A percentile compares a stretch with the other conserved stretches of the same genome.
These are phyloP conservation scores for Anas platyrhynchos DNA, from an alignment of 2,113 vertebrate species.

Conservation along the genomic window DNA sequence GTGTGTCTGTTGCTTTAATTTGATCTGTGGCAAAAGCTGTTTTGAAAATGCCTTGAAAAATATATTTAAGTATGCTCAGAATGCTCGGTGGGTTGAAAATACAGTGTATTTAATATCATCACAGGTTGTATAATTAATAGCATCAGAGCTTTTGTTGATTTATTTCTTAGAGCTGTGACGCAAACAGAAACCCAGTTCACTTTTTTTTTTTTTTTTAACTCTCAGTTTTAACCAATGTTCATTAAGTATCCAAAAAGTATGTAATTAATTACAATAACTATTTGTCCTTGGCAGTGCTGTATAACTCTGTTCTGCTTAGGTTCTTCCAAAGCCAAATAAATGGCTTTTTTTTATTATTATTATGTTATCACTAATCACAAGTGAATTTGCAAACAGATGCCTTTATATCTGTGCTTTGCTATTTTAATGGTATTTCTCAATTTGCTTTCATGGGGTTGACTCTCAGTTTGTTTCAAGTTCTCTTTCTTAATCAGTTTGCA, in stretches of 20 bases:
- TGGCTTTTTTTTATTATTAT: not conserved
- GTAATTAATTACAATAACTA: not conserved
- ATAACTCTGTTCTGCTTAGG: not conserved
- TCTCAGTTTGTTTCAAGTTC: conserved; percentile 10
- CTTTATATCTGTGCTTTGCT: not conserved
- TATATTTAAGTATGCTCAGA: not conserved
- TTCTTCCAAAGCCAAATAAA: not conserved
- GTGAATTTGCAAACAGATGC: not conserved
- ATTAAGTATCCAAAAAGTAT: not conserved
- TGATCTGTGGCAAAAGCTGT: not conserved
- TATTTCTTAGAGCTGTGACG: not conserved
- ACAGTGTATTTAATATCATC: not conserved
- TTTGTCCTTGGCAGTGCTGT: fast-evolving
- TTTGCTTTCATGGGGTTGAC: not conserved
- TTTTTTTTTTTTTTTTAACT: not conserved
- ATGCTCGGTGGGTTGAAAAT: not conserved
- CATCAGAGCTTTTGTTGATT: not conserved
- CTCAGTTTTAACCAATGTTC: not conserved
- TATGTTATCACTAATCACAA: not conserved
- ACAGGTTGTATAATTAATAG: not conserved
- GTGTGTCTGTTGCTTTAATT: not conserved
- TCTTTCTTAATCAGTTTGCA: conserved; percentile 13
- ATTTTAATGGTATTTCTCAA: not conserved
- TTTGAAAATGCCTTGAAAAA: not conserved
- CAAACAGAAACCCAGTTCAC: not conserved